Base-by-base conservation (phyloP, 2,888 invertebrate species). In the Euproctis similis region DNA sequence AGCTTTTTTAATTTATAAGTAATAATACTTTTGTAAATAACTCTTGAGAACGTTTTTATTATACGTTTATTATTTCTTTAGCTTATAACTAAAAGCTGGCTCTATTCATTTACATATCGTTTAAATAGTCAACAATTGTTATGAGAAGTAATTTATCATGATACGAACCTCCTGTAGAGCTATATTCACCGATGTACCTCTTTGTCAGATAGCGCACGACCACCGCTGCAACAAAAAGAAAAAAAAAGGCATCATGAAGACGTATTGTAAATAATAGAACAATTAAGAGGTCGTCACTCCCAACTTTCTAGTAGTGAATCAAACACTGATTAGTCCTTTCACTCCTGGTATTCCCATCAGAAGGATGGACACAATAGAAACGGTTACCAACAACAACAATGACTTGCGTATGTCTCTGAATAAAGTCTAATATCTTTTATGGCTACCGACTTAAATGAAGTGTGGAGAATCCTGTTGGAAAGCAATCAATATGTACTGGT, bases 141-240 rank as follows among this genome's bases (percentile, higher is more conserved):
- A 14, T 19, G 23, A 28, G 28, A 44, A 2, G 13, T 26, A 39
- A 48, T 34, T 18, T 40, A 35, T 42, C 23, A 39, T 32, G 24
- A 37, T 39, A 87, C 90, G 89, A 69, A 91, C 92, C 92, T 73
- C 90, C 91, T 51, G 90, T 91, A 38, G 92, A 92, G 77, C 92
- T 92, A 84, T 92, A 92, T 86, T 92, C 92, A 48, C 92, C 92
- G 60, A 92, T 92, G 71, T 92, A 92, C 55, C 92, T 86, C 76
- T 91, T 91, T 41, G 92, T 92, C 57, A 92, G 84, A 77, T 92
- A 92, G 59, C 92, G 88, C 61, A 92, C 92, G 46, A 91, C 91
- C 58, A 92, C 91, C 61, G 92, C 92, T 92, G 89, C 50, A 91
- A 91, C 76, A 85, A 76, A 71, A 68, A 65, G 63, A 57, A 36